Evolutionary conservation across 2,888 invertebrate genomes (phyloP).

Genomic region (Andrena minutula): DNA sequence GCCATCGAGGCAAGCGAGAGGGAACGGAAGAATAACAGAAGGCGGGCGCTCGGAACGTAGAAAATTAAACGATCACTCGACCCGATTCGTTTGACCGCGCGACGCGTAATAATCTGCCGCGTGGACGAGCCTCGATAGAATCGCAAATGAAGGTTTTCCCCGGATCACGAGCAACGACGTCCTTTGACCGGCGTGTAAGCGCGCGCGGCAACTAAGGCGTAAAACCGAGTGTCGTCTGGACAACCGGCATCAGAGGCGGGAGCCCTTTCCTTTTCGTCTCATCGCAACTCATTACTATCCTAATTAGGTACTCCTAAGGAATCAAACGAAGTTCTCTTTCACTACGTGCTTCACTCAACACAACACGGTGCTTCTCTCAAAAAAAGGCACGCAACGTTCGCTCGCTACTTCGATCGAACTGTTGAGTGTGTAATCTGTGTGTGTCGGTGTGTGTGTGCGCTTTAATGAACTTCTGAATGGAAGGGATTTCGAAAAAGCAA

Average conservation of each 20-base stretch:
- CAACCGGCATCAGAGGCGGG: conserved; percentile 3
- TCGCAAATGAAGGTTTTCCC: not conserved
- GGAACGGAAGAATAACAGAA: not conserved
- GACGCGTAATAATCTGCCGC: not conserved
- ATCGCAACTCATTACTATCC: conserved; percentile 47
- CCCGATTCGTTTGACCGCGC: conserved; percentile 8
- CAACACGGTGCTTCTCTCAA: conserved; percentile 66
- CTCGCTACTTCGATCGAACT: conserved; percentile 47
- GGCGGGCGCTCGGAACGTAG: not conserved
- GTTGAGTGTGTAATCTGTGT: conserved; percentile 7
- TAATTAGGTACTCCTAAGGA: conserved; percentile 43
- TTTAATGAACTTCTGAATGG: conserved; percentile 32
- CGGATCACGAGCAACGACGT: not conserved
- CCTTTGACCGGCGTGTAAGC: not conserved
- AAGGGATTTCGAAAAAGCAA: conserved; percentile 27
- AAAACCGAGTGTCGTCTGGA: not conserved
- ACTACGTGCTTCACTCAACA: conserved; percentile 75
- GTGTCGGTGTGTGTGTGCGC: conserved; percentile 18
- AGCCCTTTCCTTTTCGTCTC: conserved; percentile 20
- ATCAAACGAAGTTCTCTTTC: conserved; percentile 57
- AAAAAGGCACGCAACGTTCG: conserved; percentile 58
- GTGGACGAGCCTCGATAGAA: not conserved
- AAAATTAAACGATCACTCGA: conserved; percentile 10
- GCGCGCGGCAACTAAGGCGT: not conserved
- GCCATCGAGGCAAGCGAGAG: too few species aligned